A percentile compares a stretch with the other conserved stretches of the same genome.
phyloP scores from a whole-genome alignment of 2,113 vertebrate species.

The Corythaeola cristata region DNA sequence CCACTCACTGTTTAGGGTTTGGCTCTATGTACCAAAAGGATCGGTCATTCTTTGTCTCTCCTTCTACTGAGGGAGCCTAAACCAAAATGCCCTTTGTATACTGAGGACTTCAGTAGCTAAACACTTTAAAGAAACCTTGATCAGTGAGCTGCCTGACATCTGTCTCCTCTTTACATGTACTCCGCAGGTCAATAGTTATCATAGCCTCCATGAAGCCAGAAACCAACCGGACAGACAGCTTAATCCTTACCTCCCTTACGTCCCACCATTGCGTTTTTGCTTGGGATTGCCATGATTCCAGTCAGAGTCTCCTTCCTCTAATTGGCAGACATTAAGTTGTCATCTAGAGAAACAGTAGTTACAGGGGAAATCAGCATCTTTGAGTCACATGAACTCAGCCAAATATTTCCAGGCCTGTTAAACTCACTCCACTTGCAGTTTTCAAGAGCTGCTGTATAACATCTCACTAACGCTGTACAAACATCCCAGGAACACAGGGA shows the following conservation, averaged over 20 bases:
- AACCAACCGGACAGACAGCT: neutral
- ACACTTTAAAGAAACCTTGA: neutral
- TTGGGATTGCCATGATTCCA: neutral
- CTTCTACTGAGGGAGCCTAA: neutral
- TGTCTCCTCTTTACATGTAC: neutral
- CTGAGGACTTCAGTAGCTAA: neutral
- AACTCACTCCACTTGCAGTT: neutral
- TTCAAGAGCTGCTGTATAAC: neutral
- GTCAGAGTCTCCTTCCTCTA: neutral
- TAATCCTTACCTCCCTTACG: neutral
- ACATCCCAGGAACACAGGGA: neutral
- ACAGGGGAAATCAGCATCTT: neutral
- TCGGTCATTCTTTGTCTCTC: neutral
- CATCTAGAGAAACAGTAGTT: neutral
- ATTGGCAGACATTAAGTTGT: neutral
- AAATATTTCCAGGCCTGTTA: neutral
- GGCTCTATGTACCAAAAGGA: neutral
- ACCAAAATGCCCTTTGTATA: neutral
- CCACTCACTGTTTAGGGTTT: neutral
- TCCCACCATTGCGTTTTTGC: neutral
- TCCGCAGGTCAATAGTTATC: neutral
- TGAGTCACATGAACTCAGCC: neutral
- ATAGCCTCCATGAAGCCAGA: neutral
- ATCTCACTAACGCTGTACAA: neutral
- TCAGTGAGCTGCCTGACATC: neutral